Evolutionary conservation across 2,113 vertebrate species (phyloP), one percentile per base, ranked within the genome.

Genomic region (Cepphus grylle): DNA sequence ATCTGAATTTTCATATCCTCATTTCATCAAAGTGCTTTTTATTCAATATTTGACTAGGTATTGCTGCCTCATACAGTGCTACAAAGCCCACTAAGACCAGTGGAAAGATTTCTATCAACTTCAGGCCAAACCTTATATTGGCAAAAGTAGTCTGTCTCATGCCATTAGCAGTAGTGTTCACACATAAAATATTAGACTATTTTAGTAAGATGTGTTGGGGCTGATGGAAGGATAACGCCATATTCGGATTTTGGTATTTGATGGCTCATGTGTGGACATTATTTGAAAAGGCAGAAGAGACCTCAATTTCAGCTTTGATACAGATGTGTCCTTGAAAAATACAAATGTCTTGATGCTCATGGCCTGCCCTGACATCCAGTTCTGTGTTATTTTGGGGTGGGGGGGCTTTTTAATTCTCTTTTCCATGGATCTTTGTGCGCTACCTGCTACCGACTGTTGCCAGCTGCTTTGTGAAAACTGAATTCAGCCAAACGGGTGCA

Each of bases 261-360:
- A 7, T 55, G 53, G 12, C 16, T 78, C 3, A 0, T 7, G 14
- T n/a, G 23, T 6, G 20, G 36, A 26, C 11, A 10, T 56, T 52
- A 52, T 23, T 43, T 62, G 66, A 73, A 52, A 56, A 58, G 58
- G 15, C 47, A 72, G 50, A 71, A 22, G 9, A 43, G 34, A 40
- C 26, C 63, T 77, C 29, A 52, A 2, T 67, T 84, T 50, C 65
- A 88, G 42, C 53, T 56, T 66, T 42, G 19, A 8, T 42, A 45
- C 8, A 67, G 38, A 10, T 20, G 7, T 58, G 11, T 56, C 42
- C 43, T 88, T 81, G 56, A 42, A 74, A 93, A 85, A 55, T 27
- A 45, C 29, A 27, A 45, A 63, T 9, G 12, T 45, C n/a, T 32
- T 15, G 56, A 12, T 80, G 43, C 52, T 70, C 23, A 40, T 4